phyloP scores from a whole-genome alignment of 2,797 vertebrate genomes.

The Arrhamphus sclerolepis region DNA sequence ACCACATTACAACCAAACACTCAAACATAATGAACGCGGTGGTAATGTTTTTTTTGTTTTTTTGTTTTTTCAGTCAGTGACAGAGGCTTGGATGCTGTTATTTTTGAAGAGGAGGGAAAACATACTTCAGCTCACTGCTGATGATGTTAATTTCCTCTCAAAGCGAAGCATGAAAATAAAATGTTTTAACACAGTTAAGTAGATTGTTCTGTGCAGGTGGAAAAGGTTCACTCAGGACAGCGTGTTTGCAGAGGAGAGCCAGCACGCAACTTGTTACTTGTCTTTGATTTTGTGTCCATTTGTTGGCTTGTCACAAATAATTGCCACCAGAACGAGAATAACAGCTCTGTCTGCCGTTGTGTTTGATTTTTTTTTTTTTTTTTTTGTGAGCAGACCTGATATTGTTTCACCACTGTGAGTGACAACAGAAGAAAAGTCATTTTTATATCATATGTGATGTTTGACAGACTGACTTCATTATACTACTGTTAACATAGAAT shows the following conservation, averaged over 20 bases:
- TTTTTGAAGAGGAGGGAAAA: conserved; percentile 81
- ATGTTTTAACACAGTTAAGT: conserved; percentile 70
- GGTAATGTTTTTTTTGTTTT: conserved; percentile 58
- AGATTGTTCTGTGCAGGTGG: conserved; percentile 65
- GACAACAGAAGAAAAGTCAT: conserved; percentile 17
- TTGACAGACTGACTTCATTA: not conserved
- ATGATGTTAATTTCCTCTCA: conserved; percentile 79
- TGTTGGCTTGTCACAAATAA: conserved; percentile 49
- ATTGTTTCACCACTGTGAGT: conserved; percentile 9
- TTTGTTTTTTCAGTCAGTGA: conserved; percentile 50
- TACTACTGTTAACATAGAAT: not conserved
- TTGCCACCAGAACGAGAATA: conserved; percentile 29
- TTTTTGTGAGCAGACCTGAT: conserved; percentile 35
- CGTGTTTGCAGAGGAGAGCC: conserved; percentile 55
- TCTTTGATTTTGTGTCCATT: conserved; percentile 56
- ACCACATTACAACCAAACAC: conserved; percentile 77
- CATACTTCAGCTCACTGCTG: conserved; percentile 78
- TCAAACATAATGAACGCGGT: conserved; percentile 73
- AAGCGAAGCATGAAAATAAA: conserved; percentile 80
- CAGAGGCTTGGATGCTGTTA: conserved; percentile 67
- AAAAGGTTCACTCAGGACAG: conserved; percentile 59
- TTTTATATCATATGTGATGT: not conserved
- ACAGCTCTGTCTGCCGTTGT: conserved; percentile 29
- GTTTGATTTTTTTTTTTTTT: conserved; percentile 27
- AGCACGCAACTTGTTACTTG: conserved; percentile 65